Percentiles rank a stretch among this genome's conserved stretches.
phyloP scores from a whole-genome alignment of 2,888 invertebrate genomes.

The Idaea aversata region DNA sequence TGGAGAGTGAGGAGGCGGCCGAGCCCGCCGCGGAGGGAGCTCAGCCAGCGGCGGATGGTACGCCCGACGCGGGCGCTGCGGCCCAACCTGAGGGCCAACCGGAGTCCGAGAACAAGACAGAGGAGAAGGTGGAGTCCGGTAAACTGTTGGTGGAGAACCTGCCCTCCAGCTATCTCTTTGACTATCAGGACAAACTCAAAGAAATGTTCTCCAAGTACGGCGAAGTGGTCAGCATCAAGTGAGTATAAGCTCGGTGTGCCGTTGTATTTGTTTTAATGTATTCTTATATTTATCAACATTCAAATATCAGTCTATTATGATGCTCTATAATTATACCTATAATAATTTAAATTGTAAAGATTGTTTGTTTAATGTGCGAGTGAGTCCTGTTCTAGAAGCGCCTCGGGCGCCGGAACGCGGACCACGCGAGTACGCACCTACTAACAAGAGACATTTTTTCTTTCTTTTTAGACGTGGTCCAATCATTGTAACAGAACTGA shows the following conservation, averaged over 20 bases:
- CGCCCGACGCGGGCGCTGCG: conserved; percentile 30
- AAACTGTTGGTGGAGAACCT: conserved; percentile 75
- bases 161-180: conserved; percentile 70
- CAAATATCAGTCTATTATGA: conserved; percentile 68
- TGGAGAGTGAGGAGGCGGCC: conserved; percentile 44
- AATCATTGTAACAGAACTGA: conserved; percentile 80
- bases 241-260: conserved; percentile 38
- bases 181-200: conserved; percentile 76
- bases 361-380: conserved; percentile 21
- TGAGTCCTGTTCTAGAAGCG: conserved; percentile 51
- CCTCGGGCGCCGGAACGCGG: conserved; percentile 46
- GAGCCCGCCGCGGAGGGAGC: conserved; percentile 17
- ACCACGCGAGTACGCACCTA: conserved; percentile 51
- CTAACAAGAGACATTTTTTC: conserved; percentile 73
- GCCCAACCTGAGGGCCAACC: conserved; percentile 43
- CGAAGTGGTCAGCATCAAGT: conserved; percentile 68
- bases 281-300: conserved; percentile 61
- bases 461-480: conserved; percentile 81
- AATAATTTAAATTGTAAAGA: conserved; percentile 17
- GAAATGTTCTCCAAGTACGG: conserved; percentile 74
- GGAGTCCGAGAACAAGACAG: conserved; percentile 59
- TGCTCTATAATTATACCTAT: conserved; percentile 23
- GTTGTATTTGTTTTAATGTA: conserved; percentile 28
- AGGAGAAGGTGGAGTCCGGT: conserved; percentile 73
- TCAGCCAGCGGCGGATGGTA: conserved; percentile 28